Evolutionary conservation across 2,888 invertebrate species (phyloP), one percentile per base, ranked within the genome.

Genomic region (Biston stratarius): DNA sequence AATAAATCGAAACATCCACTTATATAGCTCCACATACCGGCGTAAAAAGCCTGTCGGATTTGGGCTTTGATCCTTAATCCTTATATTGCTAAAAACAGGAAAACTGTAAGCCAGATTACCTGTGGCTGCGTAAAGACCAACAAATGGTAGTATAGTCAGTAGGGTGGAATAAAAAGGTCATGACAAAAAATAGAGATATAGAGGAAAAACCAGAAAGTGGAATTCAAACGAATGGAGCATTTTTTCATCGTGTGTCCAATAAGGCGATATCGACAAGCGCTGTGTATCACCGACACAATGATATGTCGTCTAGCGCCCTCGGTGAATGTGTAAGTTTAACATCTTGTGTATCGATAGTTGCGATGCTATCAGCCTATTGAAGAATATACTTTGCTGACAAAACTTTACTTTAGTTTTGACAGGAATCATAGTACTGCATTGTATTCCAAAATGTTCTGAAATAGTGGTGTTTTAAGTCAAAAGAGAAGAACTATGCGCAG

Each of bases 201-300:
- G 55, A 61, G 8, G 62, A 48, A 62, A 66, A 48, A 40, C 44
- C 56, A 60, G 53, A 57, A 57, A 67, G 52, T 59, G 53, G 12
- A 62, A 33, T 36, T 24, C 52, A 38, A 61, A 55, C 62, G 59
- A 56, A 67, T 67, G 14, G 62, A 59, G 63, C 56, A 59, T 67
- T 67, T 67, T 62, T 64, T 64, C 67, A 68, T 60, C 60, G 63
- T 45, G 60, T 45, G 56, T 68, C 51, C 63, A 67, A 68, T 64
- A 68, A 60, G 63, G 60, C 51, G n/a, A 57, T 49, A 68, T 47
- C 60, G 67, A 68, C 56, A 63, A 56, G 56, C 63, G 52, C 36
- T 57, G 59, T 63, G 60, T 68, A 64, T 57, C 60, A 42, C 49
- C 60, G 56, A 61, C 55, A 67, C 63, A 64, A 60, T 63, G 63